Evolutionary conservation across 2,888 invertebrate species (phyloP).

Genomic region (Argyra leucocephala): DNA sequence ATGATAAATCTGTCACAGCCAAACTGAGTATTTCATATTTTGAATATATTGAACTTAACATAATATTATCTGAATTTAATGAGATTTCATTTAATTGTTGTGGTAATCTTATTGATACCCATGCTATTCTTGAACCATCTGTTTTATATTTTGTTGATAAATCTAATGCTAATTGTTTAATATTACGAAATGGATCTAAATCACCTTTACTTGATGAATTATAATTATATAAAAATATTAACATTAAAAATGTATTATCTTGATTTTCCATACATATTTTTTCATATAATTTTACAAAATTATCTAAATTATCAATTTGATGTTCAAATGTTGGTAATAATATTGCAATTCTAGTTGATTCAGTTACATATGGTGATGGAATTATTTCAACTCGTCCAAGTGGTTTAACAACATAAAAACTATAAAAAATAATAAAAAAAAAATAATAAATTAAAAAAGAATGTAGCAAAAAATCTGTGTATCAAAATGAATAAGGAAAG

Average conservation of each 20-base stretch:
- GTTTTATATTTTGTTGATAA: slow-evolving; percentile 57
- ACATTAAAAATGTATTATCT: slow-evolving; percentile 66
- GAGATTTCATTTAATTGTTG: slow-evolving; percentile 29
- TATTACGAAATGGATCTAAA: slow-evolving; percentile 50
- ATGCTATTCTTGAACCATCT: slow-evolving; percentile 57
- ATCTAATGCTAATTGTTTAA: slow-evolving; percentile 56
- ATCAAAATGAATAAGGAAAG: no score
- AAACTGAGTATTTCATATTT: slow-evolving; percentile 39
- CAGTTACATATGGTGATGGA: slow-evolving; percentile 90
- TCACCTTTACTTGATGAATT: slow-evolving; percentile 55
- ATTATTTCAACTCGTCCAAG: slow-evolving; percentile 81
- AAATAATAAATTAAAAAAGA: slow-evolving; percentile 5
- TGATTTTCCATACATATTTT: slow-evolving; percentile 62
- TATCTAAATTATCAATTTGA: slow-evolving; percentile 48
- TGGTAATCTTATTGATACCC: slow-evolving; percentile 60
- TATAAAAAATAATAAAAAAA: slow-evolving; percentile 27
- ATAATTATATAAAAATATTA: slow-evolving; percentile 59
- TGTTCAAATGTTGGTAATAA: slow-evolving; percentile 59
- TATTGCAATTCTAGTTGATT: slow-evolving; percentile 72
- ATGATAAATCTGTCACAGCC: slow-evolving; percentile 57
- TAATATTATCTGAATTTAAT: slow-evolving; percentile 26
- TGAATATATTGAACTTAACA: slow-evolving; percentile 41
- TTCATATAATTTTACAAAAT: slow-evolving; percentile 65
- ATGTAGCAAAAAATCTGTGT: no score
- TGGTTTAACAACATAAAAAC: slow-evolving; percentile 73